Conservation (phyloP, 2,888 invertebrate genomes). For the Trichogramma evanescens region DNA sequence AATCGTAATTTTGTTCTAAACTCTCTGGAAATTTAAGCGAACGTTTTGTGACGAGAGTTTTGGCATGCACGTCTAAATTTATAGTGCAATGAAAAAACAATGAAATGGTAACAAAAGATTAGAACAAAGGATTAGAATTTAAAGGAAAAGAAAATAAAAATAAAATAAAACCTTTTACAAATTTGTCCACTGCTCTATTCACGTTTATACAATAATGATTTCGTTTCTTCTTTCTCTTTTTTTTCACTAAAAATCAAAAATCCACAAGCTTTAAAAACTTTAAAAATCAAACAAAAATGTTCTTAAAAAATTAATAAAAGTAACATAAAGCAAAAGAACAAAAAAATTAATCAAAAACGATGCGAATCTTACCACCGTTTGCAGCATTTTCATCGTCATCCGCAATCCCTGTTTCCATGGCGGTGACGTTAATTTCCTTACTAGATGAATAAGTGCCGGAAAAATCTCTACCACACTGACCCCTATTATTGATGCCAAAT, state of each 20-base stretch:
- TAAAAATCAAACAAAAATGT: neutral
- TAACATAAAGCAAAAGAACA: neutral
- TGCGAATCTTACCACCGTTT: slow-evolving; percentile 37
- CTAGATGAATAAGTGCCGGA: slow-evolving; percentile 49
- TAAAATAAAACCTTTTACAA: slow-evolving; percentile 9
- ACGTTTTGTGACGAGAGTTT: neutral
- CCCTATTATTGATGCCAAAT: slow-evolving; percentile 96
- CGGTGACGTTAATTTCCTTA: slow-evolving; percentile 47
- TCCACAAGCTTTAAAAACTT: neutral
- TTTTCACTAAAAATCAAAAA: no score
- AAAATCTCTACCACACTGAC: slow-evolving; percentile 91
- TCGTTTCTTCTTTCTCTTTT: no score
- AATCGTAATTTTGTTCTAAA: slow-evolving; percentile 50
- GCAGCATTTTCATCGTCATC: slow-evolving; percentile 41
- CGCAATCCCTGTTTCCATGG: slow-evolving; percentile 53
- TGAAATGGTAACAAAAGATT: neutral
- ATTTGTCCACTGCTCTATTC: neutral
- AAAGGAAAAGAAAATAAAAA: slow-evolving; percentile 1
- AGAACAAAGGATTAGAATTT: neutral
- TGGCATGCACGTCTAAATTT: neutral
- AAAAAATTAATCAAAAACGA: neutral
- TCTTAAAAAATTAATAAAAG: neutral
- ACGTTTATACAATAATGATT: neutral
- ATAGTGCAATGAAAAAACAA: no score
- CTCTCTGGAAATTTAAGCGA: slow-evolving; percentile 25